Evolutionary conservation across 2,888 invertebrate genomes (phyloP).

Genomic region (Synanthedon formicaeformis): DNA sequence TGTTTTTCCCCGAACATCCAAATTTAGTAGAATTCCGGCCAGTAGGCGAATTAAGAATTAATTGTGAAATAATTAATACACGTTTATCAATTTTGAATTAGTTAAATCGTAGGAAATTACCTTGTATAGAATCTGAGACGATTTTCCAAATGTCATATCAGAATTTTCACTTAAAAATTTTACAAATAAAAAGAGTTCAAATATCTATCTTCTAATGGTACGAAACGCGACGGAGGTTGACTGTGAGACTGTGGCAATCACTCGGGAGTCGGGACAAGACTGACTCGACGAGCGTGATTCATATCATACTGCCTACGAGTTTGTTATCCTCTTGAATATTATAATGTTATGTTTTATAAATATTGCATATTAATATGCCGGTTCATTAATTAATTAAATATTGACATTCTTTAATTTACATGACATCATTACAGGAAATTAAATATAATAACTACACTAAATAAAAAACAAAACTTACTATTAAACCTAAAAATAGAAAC

Average conservation of each 20-base stretch:
- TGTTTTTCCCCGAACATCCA: no score
- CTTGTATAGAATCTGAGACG: slow-evolving; percentile 36
- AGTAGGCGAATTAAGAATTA: no score
- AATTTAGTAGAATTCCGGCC: no score
- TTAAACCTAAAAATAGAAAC: no score
- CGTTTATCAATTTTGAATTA: no score
- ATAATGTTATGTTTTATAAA: background rate
- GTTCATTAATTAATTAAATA: no score
- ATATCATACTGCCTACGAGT: background rate
- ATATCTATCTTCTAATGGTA: background rate
- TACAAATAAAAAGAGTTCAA: background rate
- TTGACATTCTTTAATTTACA: no score
- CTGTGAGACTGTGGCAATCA: background rate
- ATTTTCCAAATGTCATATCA: slow-evolving; percentile 37
- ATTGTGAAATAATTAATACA: no score
- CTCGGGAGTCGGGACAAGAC: background rate
- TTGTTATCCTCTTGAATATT: background rate
- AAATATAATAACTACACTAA: no score
- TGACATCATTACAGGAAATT: no score
- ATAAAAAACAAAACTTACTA: no score
- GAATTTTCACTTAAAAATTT: background rate
- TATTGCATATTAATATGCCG: background rate
- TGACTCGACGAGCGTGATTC: background rate
- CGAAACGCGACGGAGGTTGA: background rate
- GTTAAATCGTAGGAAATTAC: slow-evolving; percentile 14